Conservation (phyloP, 53 echinoderm and acorn worm species). For the Paracentrotus lividus region DNA sequence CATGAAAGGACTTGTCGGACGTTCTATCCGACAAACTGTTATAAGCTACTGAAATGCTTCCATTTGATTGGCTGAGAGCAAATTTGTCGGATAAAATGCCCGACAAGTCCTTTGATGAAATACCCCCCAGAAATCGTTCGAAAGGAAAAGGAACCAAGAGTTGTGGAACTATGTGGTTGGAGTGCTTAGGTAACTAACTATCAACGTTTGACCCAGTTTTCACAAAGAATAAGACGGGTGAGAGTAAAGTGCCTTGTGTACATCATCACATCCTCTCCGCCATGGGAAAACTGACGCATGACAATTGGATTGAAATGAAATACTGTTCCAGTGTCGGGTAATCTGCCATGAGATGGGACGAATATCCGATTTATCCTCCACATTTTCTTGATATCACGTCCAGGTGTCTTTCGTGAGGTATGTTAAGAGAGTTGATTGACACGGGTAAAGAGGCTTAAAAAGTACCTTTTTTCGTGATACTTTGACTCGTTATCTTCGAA, state of each 20-base stretch:
- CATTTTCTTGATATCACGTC: constrained; percentile 22
- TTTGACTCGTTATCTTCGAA: no score
- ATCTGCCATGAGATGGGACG: constrained; percentile 50
- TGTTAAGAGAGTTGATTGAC: constrained; percentile 31
- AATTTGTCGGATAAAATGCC: no score
- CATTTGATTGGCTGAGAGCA: no score
- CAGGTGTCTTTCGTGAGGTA: constrained; percentile 56
- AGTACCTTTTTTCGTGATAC: no score
- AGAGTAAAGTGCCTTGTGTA: neutral
- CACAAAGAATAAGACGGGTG: neutral
- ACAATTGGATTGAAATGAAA: constrained; percentile 41
- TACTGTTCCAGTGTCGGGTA: constrained; percentile 56
- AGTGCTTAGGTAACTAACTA: neutral
- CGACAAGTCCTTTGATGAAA: no score
- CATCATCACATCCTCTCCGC: neutral
- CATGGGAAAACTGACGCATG: constrained; percentile 8
- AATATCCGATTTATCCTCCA: constrained; percentile 37
- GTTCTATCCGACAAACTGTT: no score
- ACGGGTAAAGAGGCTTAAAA: neutral
- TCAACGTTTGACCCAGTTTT: constrained; percentile 19
- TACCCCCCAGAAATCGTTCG: no score
- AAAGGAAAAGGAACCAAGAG: neutral
- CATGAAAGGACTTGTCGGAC: no score
- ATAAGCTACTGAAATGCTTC: no score
- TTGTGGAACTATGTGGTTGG: no score